Conservation (phyloP, 2,797 vertebrate species). For the Chanos chanos region DNA sequence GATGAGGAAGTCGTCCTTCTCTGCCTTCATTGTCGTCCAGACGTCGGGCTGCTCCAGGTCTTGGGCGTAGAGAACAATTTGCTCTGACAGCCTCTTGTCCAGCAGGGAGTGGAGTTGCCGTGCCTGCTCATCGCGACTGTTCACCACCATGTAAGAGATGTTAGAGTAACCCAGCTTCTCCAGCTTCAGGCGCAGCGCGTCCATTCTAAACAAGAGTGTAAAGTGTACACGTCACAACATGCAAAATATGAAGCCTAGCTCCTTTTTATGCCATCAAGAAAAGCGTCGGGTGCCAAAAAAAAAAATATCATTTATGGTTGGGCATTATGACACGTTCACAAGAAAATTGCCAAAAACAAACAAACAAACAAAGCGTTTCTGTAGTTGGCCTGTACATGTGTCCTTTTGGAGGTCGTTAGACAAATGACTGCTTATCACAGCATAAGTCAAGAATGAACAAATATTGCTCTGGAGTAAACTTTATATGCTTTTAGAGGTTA, state of each 20-base stretch:
- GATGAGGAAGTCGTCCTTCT: slow-evolving; percentile 88
- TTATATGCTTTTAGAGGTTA: too few species aligned
- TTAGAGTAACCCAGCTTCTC: slow-evolving; percentile 76
- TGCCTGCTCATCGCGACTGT: slow-evolving; percentile 77
- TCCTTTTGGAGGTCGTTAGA: too few species aligned
- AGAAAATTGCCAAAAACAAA: too few species aligned
- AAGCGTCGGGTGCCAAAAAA: too few species aligned
- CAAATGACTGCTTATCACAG: too few species aligned
- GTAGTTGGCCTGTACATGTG: too few species aligned
- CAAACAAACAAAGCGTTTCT: too few species aligned
- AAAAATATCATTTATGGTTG: too few species aligned
- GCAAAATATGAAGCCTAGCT: not conserved
- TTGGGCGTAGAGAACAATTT: slow-evolving; percentile 85
- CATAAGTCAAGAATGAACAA: too few species aligned
- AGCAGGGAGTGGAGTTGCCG: slow-evolving; percentile 69
- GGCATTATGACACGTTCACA: too few species aligned
- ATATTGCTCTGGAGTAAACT: too few species aligned
- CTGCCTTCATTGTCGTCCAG: slow-evolving; percentile 82
- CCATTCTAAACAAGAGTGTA: slow-evolving; percentile 69
- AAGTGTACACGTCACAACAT: not conserved
- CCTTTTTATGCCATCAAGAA: too few species aligned
- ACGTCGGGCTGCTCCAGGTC: slow-evolving; percentile 73
- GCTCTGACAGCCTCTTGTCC: slow-evolving; percentile 68
- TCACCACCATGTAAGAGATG: slow-evolving; percentile 83
- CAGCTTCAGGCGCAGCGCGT: slow-evolving; percentile 79